Conservation (phyloP, 2,797 vertebrate species). For the Hephaestus fuliginosus region DNA sequence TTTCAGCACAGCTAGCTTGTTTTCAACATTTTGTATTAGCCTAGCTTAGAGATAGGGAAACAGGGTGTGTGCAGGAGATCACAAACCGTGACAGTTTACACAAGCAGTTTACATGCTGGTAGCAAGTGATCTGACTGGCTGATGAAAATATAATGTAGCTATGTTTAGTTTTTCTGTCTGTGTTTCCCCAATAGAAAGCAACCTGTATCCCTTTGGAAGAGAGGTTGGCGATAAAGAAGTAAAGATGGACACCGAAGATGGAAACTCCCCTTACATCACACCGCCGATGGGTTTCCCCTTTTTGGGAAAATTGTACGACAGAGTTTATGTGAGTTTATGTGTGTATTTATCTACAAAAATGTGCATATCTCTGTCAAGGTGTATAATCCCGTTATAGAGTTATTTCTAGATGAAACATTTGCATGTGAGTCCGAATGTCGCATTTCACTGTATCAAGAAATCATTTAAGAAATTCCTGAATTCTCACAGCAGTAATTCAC, state of each 20-base stretch:
- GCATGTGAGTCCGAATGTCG: background rate
- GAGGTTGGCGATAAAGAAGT: conserved; percentile 83
- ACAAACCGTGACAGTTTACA: background rate
- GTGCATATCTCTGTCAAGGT: background rate
- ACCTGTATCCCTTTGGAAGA: conserved; percentile 85
- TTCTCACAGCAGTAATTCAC: background rate
- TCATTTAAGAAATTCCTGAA: background rate
- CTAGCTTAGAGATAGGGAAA: background rate
- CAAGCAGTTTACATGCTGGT: background rate
- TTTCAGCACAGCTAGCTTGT: background rate
- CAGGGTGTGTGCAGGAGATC: background rate
- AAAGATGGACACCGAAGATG: conserved; percentile 78
- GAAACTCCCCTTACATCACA: conserved; percentile 86
- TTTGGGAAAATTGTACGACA: conserved; percentile 83
- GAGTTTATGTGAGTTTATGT: conserved; percentile 85
- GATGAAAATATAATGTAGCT: background rate
- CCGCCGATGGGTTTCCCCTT: conserved; percentile 85
- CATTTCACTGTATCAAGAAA: background rate
- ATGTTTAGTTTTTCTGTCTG: conserved; percentile 23
- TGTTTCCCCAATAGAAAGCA: conserved; percentile 77
- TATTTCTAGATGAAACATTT: background rate
- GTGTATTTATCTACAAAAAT: background rate
- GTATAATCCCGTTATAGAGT: too few relatives aligned
- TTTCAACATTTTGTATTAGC: background rate
- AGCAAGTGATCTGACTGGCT: background rate